Percentiles rank a stretch among this genome's conserved stretches.
These are phyloP conservation scores for Falco berigora DNA, from an alignment of 2,797 vertebrate genomes.

Conservation along the genomic window DNA sequence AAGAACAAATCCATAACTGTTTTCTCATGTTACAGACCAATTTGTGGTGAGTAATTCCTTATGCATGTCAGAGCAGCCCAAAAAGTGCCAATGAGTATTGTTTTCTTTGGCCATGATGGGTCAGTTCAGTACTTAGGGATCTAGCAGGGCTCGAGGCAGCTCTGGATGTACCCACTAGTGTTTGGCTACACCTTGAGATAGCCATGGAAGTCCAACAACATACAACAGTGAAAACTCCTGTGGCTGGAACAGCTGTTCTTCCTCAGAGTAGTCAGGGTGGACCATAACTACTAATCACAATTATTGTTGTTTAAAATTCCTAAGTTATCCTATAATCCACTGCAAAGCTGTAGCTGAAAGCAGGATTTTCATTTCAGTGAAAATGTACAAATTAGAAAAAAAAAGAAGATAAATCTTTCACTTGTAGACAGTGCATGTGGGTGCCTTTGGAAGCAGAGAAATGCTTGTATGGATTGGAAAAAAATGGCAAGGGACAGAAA, in stretches of 20 bases:
- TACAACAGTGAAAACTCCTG: neutral
- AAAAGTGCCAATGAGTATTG: neutral
- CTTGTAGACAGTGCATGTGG: neutral
- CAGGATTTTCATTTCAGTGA: neutral
- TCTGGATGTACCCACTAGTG: neutral
- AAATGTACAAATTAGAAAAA: neutral
- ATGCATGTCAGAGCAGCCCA: neutral
- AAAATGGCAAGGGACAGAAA: neutral
- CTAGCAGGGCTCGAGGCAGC: neutral
- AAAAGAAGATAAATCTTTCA: neutral
- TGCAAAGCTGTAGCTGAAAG: neutral
- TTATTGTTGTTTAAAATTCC: neutral
- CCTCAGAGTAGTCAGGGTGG: neutral
- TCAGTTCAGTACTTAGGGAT: neutral
- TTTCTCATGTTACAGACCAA: neutral
- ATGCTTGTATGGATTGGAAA: neutral
- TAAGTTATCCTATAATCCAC: neutral
- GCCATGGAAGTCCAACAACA: neutral
- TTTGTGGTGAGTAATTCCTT: neutral
- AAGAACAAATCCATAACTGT: neutral
- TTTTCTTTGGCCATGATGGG: neutral
- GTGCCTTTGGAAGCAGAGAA: neutral
- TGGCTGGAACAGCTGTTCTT: neutral
- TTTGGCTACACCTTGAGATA: neutral
- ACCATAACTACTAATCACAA: neutral